phyloP scores from a whole-genome alignment of 2,888 invertebrate species.

The Thelaira solivaga region DNA sequence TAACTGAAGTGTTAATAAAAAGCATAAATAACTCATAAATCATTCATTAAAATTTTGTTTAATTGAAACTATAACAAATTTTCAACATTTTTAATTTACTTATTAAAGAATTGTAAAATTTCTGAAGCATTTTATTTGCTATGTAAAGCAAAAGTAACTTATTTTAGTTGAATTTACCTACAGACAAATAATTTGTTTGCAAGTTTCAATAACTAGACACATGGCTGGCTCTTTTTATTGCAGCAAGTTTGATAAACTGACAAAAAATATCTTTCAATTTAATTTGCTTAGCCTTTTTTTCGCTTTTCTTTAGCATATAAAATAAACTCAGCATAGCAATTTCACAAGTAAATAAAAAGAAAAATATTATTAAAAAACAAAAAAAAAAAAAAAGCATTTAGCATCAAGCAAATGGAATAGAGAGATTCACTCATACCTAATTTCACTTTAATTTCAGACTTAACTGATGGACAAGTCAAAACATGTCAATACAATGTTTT shows the following conservation, averaged over 20 bases:
- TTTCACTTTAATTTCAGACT: constrained; percentile 52
- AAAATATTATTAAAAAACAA: neutral
- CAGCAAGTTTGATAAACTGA: constrained; percentile 4
- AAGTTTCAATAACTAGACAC: constrained; percentile 53
- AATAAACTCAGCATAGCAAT: constrained; percentile 5
- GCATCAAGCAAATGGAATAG: too few relatives aligned
- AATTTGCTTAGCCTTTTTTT: constrained; percentile 27
- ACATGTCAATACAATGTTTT: constrained; percentile 52
- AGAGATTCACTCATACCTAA: constrained; percentile 23
- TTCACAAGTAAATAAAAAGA: neutral
- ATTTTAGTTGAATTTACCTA: too few relatives aligned
- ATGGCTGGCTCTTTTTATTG: neutral
- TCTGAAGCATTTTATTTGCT: too few relatives aligned
- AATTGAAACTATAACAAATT: too few relatives aligned
- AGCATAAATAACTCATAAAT: too few relatives aligned
- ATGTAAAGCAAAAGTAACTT: too few relatives aligned
- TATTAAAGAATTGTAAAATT: too few relatives aligned
- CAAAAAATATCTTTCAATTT: constrained; percentile 3
- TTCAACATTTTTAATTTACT: too few relatives aligned
- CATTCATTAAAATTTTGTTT: too few relatives aligned
- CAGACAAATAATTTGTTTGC: too few relatives aligned
- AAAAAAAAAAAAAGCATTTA: neutral
- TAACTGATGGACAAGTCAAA: constrained; percentile 46
- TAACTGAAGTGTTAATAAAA: too few relatives aligned
- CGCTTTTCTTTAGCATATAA: neutral